phyloP scores from a whole-genome alignment of 2,888 invertebrate genomes.

The Nemapogon koenigi region DNA sequence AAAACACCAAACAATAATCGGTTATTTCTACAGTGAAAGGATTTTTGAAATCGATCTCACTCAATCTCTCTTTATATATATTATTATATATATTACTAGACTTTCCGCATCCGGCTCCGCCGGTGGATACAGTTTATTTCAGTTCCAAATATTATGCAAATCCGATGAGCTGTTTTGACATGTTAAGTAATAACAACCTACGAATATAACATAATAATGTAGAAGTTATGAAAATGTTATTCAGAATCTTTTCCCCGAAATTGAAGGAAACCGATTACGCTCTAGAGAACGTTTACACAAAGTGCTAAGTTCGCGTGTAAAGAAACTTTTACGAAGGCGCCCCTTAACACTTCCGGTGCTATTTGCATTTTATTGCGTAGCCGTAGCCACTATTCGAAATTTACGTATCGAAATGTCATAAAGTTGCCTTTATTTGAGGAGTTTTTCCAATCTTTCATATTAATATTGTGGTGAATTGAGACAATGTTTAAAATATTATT shows the following conservation, averaged over 20 bases:
- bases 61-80: no score
- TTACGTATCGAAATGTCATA: conserved; percentile 5
- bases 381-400: conserved; percentile 2
- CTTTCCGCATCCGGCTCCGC: no score
- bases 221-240: conserved; percentile 11
- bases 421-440: conserved; percentile 6
- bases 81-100: no score
- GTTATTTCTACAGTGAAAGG: no score
- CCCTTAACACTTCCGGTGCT: conserved; percentile 48
- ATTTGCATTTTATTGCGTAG: conserved; percentile 43
- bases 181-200: no score
- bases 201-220: conserved; percentile 5
- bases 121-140: no score
- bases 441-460: conserved; percentile 8
- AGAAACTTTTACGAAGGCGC: conserved; percentile 40
- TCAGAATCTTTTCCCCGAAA: conserved; percentile 6
- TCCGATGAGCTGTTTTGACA: no score
- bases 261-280: conserved; percentile 11
- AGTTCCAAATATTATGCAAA: no score
- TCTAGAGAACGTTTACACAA: conserved; percentile 22
- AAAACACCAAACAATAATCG: no score
- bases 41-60: no score
- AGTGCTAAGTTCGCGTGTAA: conserved; percentile 43
- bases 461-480: no score
- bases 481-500: no score